These are phyloP conservation scores for Schizopygopsis malacanthus DNA, from an alignment of 2,797 vertebrate species.

Conservation along the genomic window DNA sequence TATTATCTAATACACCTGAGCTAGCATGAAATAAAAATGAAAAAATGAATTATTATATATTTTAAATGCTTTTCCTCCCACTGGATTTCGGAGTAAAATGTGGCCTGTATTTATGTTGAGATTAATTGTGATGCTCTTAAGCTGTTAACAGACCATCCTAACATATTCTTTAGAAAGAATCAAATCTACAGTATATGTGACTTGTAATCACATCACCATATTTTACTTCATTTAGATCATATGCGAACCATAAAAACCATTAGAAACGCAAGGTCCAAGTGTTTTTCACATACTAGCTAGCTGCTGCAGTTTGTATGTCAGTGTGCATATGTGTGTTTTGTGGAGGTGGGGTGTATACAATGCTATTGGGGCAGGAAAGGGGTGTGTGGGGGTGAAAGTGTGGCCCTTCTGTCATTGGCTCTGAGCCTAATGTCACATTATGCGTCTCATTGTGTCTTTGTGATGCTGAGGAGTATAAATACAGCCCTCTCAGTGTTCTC, in stretches of 20 bases:
- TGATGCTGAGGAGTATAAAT: slow-evolving; percentile 78
- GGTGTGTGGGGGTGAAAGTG: slow-evolving; percentile 71
- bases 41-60: too few species aligned
- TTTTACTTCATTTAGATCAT: neutral
- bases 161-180: neutral
- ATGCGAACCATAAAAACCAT: neutral
- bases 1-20: too few species aligned
- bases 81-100: neutral
- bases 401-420: slow-evolving; percentile 83
- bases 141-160: neutral
- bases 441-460: slow-evolving; percentile 86
- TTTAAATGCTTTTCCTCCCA: neutral
- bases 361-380: slow-evolving; percentile 16
- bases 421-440: slow-evolving; percentile 82
- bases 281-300: slow-evolving; percentile 62
- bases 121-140: neutral
- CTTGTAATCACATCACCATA: neutral
- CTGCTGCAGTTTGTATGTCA: slow-evolving; percentile 66
- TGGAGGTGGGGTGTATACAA: slow-evolving; percentile 63
- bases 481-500: slow-evolving; percentile 61
- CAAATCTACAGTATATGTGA: too few species aligned
- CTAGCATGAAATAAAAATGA: too few species aligned
- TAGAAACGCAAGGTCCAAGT: too few species aligned
- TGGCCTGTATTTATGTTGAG: neutral
- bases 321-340: slow-evolving; percentile 61